Evolutionary conservation across 1,140 invertebrate genomes (phyloP).

Genomic region (Eubasilissa regina): DNA sequence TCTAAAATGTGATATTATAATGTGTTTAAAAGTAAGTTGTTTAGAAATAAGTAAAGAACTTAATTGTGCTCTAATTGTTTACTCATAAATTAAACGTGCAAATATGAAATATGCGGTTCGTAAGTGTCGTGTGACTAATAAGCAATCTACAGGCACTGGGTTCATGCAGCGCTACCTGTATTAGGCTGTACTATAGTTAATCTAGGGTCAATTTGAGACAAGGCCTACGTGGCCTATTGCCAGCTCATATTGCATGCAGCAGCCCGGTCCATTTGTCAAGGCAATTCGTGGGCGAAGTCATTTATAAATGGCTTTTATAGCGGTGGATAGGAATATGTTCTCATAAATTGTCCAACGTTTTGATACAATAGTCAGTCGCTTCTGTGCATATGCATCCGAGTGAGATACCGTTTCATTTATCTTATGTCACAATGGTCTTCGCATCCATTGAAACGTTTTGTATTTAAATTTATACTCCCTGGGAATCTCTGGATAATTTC

Average conservation of each 20-base stretch:
- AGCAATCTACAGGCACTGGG: background rate
- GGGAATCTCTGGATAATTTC: background rate
- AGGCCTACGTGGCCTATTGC: conserved; percentile 16
- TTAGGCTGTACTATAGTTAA: background rate
- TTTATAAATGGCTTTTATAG: conserved; percentile 29
- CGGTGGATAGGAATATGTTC: conserved; percentile 21
- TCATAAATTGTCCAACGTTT: background rate
- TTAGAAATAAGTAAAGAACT: too few relatives aligned
- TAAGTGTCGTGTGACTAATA: background rate
- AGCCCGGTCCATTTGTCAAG: conserved; percentile 22
- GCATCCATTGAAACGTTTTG: conserved; percentile 17
- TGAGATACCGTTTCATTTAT: conserved; percentile 21
- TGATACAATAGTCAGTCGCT: conserved; percentile 29
- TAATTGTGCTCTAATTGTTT: background rate
- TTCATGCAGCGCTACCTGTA: background rate
- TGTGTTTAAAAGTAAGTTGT: too few relatives aligned
- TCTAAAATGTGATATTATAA: too few relatives aligned
- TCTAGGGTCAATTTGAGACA: conserved; percentile 1
- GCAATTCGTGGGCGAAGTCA: conserved; percentile 33
- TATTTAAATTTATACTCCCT: conserved; percentile 11
- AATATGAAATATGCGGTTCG: background rate
- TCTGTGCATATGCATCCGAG: background rate
- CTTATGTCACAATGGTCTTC: conserved; percentile 6
- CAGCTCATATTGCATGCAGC: conserved; percentile 9
- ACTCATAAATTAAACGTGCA: background rate